Conservation (phyloP, 1,140 invertebrate species). For the Medauroidea extradentata region DNA sequence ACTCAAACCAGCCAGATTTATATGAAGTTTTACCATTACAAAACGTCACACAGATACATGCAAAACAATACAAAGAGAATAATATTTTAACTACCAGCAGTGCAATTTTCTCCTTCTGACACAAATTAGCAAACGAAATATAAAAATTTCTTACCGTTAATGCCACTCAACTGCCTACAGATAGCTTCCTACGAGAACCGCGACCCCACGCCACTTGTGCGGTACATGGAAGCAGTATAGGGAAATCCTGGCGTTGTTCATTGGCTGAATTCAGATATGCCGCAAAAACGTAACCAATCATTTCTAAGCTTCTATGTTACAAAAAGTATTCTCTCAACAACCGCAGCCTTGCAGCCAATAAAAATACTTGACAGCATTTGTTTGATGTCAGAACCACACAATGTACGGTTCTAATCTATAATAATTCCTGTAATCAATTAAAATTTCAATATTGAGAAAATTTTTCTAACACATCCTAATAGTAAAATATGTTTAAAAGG, state of each 20-base stretch:
- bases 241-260: conserved; percentile 44
- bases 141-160: conserved; percentile 54
- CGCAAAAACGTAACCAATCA: conserved; percentile 57
- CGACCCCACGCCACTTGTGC: conserved; percentile 59
- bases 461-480: background rate
- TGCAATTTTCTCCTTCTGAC: conserved; percentile 39
- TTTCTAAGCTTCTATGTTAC: conserved; percentile 34
- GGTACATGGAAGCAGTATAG: conserved; percentile 49
- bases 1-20: conserved; percentile 11
- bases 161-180: conserved; percentile 51
- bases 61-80: conserved; percentile 4
- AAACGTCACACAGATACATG: conserved; percentile 11
- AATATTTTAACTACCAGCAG: conserved; percentile 12
- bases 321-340: conserved; percentile 12
- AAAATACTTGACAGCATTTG: no score
- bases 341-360: no score
- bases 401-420: background rate
- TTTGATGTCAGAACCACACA: no score
- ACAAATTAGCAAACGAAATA: conserved; percentile 45
- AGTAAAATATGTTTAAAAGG: background rate
- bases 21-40: conserved; percentile 13
- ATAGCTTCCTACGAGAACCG: conserved; percentile 55
- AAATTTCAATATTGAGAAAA: background rate
- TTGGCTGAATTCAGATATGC: conserved; percentile 57
- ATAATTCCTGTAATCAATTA: background rate